A percentile compares a stretch with the other conserved stretches of the same genome.
Evolutionary conservation across 2,888 invertebrate genomes (phyloP).

Genomic region (Platycnemis pennipes): DNA sequence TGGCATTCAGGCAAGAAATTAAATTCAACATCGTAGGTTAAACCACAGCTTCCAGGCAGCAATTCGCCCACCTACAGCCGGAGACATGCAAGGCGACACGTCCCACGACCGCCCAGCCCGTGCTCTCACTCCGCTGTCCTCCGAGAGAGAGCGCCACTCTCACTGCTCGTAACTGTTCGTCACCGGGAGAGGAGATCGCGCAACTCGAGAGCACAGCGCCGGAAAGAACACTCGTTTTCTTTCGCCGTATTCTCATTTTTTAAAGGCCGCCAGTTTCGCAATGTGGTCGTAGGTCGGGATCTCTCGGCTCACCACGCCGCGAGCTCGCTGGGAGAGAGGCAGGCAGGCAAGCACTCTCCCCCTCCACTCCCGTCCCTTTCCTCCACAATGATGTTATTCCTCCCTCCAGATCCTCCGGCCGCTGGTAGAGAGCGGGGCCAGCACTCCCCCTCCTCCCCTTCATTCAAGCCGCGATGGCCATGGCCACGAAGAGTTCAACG

Average conservation of each 20-base stretch:
- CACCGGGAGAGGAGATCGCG: not conserved
- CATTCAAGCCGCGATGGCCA: not conserved
- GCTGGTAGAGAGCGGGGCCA: not conserved
- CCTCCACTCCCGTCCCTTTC: not conserved
- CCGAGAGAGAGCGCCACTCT: not conserved
- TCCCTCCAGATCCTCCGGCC: not conserved
- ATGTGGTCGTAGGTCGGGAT: constrained; percentile 66
- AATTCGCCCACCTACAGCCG: no score
- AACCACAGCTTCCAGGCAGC: no score
- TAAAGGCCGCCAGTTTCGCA: constrained; percentile 63
- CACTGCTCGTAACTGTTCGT: not conserved
- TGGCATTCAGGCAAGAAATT: no score
- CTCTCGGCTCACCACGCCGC: not conserved
- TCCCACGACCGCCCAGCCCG: no score
- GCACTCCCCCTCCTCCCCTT: not conserved
- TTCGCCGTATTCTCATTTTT: constrained; percentile 39
- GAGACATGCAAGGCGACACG: no score
- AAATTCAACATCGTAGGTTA: no score
- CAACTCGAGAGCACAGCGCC: not conserved
- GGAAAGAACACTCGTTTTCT: constrained; percentile 28
- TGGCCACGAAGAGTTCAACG: constrained; percentile 25
- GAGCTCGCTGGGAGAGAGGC: not conserved
- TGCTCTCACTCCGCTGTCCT: not conserved
- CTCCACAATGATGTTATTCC: not conserved
- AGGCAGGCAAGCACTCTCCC: not conserved